Evolutionary conservation across 2,888 invertebrate species (phyloP), one percentile per base, ranked within the genome.

Genomic region (Didymodactylos carnosus): DNA sequence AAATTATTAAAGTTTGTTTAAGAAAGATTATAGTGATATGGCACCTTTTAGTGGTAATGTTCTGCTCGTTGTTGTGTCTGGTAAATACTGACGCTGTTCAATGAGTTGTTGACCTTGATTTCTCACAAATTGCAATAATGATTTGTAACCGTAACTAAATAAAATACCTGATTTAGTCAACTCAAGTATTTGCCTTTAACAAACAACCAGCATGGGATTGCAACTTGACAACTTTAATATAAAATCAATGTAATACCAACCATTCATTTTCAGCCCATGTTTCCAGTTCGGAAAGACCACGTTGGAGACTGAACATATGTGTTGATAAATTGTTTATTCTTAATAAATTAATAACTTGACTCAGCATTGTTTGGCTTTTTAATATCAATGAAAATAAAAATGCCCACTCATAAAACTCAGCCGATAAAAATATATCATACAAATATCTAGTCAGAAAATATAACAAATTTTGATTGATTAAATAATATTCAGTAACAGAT

Each of bases 391-490:
- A 53, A 5, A 74, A 40, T 1, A 74, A 19, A 53, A 74, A 53
- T n/a, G 71, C 62, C 74, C 74, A 74, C 25, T 74, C 74, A 43
- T 71, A 72, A 46, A 51, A 74, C 19, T 69, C 71, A 8, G 71
- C 23, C 51, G 27, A 25, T 25, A 71, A 39, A 43, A 74, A 72
- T 62, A 43, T 74, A 25, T 71, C 74, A 62, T 62, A 62, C 1
- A 62, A 35, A 62, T 35, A 62, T 62, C 62, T 62, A 35, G 10
- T 7, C 19, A 14, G n/a, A n/a, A n/a, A n/a, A 27, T 1, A 51
- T 13, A 51, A 27, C 13, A 11, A 25, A 6, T 27, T 14, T 27
- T 14, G 3, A 27, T 25, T 29, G 27, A 13, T 27, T 13, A 29
- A 53, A 27, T 6, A 27, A n/a, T n/a, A n/a, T n/a, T n/a, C n/a